Evolutionary conservation across 2,888 invertebrate genomes (phyloP).

Genomic region (Limnephilus lunatus): DNA sequence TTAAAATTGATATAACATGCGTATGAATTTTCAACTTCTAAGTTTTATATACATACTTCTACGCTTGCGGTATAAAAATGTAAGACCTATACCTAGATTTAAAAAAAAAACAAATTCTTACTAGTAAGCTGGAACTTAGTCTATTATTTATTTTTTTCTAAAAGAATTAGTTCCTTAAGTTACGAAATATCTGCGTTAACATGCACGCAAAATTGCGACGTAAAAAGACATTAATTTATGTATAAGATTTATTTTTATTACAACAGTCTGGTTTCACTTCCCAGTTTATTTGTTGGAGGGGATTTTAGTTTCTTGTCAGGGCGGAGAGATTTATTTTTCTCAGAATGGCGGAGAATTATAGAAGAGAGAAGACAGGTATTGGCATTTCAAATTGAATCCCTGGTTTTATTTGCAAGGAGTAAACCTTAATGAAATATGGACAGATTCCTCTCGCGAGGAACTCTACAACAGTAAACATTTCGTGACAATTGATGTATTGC

Average conservation of each 20-base stretch:
- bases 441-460: neutral
- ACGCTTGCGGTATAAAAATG: neutral
- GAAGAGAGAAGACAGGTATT: slow-evolving; percentile 38
- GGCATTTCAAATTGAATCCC: slow-evolving; percentile 53
- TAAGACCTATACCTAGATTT: neutral
- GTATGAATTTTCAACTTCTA: neutral
- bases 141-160: too few species aligned
- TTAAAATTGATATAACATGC: neutral
- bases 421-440: slow-evolving; percentile 33
- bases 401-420: slow-evolving; percentile 4
- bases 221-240: neutral
- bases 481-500: slow-evolving; percentile 19
- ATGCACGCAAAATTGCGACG: neutral
- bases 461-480: neutral
- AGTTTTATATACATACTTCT: too few species aligned
- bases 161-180: too few species aligned
- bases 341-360: slow-evolving; percentile 32
- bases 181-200: neutral
- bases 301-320: slow-evolving; percentile 30
- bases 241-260: neutral
- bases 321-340: slow-evolving; percentile 52
- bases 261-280: neutral
- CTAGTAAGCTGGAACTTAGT: neutral
- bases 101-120: neutral
- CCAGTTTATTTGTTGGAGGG: neutral